phyloP scores from a whole-genome alignment of 1,140 invertebrate species.

The Leptopilina boulardi region DNA sequence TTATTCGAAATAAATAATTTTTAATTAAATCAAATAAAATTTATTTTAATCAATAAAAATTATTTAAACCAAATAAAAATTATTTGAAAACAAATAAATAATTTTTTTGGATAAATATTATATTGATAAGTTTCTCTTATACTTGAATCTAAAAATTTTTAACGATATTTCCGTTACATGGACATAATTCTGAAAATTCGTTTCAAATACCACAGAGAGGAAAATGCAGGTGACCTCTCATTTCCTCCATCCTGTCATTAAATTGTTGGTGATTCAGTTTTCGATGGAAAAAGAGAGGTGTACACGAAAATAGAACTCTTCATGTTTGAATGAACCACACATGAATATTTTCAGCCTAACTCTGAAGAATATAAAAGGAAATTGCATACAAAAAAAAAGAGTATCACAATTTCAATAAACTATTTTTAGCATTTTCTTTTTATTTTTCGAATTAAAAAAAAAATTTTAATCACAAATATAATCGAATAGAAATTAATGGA shows the following conservation, averaged over 20 bases:
- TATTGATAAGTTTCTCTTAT: too few relatives aligned
- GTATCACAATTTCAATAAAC: too few relatives aligned
- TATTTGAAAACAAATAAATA: too few relatives aligned
- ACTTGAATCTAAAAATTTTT: too few relatives aligned
- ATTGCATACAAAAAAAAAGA: neutral
- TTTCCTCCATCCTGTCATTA: neutral
- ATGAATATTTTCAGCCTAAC: neutral
- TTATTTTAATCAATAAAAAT: too few relatives aligned
- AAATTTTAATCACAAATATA: too few relatives aligned
- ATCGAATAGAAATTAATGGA: too few relatives aligned
- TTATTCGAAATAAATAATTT: too few relatives aligned
- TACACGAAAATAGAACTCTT: conserved; percentile 14
- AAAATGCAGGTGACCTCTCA: neutral
- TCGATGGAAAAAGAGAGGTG: conserved; percentile 1
- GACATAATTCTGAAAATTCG: conserved; percentile 3
- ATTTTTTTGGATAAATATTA: too few relatives aligned
- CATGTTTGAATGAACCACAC: neutral
- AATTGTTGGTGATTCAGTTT: neutral
- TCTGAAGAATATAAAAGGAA: neutral
- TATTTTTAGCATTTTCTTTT: neutral
- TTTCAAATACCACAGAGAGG: neutral
- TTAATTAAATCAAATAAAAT: too few relatives aligned
- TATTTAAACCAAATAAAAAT: too few relatives aligned
- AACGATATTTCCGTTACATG: too few relatives aligned
- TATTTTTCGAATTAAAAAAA: neutral